Evolutionary conservation across 2,113 vertebrate genomes (phyloP), one percentile per base, ranked within the genome.

Genomic region (Salminus brasiliensis): DNA sequence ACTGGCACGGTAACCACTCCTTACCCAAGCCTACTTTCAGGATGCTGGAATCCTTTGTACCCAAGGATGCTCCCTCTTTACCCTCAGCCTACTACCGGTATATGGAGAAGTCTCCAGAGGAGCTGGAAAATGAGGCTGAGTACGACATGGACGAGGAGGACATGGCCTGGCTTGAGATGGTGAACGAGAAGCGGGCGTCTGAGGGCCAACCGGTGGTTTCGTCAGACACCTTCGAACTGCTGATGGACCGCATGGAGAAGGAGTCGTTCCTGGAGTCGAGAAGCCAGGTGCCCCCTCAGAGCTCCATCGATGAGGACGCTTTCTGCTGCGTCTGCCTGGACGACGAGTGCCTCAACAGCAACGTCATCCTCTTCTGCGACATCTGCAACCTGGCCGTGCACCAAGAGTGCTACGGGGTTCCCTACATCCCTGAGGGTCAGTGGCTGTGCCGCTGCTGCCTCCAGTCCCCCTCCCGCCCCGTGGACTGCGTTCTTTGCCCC

Each of bases 111-210:
- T 92, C 93, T 0, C 84, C 91, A 0, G 97, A 99, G 82, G 98
- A 99, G 72, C 89, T 94, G 0, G 96, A 98, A 6, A 87, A 88
- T 0, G 94, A 96, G 74, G 95, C 96, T 0, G 97, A 99, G 67
- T 99, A 99, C 30, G 98, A 99, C 92, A 97, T 99, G 96, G 98
- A 99, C 7, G 98, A 99, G 87, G 96, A 98, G 83, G 98, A 99
- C 86, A 76, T 95, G 1, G 96, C 95, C 0, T 99, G 98, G 98
- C 89, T 99, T 76, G 96, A 98, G 74, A 97, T 99, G 93, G 88
- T 99, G 57, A 99, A 99, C 0, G 91, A 95, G 65, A 95, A 94
- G 76, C 94, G 97, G 30, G 90, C 73, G 5, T 92, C 91, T 0
- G 97, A 97, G 67, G 94, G 96, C 30, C 93, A 95, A n/a, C 89